A percentile compares a stretch with the other conserved stretches of the same genome.
phyloP scores from a whole-genome alignment of 2,113 vertebrate species.

The Indicator maculatus region DNA sequence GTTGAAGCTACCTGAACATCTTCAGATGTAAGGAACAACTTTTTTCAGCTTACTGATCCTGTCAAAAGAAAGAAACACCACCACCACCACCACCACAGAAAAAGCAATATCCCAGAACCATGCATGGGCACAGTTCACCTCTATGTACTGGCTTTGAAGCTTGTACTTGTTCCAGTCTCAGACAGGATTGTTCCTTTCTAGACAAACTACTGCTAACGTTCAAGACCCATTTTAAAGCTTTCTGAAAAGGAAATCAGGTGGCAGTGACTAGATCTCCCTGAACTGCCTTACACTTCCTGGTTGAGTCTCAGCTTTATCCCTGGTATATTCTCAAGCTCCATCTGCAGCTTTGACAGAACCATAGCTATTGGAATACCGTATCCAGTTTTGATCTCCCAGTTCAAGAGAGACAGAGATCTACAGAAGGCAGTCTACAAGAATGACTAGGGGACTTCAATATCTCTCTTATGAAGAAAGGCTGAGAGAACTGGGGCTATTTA shows the following conservation, averaged over 20 bases:
- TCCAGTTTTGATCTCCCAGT: too few relatives aligned
- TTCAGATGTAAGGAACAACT: background rate
- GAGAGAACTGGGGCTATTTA: too few relatives aligned
- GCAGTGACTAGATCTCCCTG: background rate
- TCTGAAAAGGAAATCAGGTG: accelerated
- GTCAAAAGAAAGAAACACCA: background rate
- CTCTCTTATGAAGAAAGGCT: too few relatives aligned
- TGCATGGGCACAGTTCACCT: background rate
- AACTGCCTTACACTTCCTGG: background rate
- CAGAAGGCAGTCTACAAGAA: too few relatives aligned
- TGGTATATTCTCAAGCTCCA: background rate
- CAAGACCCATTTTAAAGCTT: background rate
- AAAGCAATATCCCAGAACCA: accelerated
- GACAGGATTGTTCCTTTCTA: background rate
- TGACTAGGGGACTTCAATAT: too few relatives aligned
- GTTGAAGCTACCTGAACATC: background rate
- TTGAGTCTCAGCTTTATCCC: background rate
- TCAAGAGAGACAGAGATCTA: too few relatives aligned
- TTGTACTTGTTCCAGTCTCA: background rate
- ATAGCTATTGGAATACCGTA: too few relatives aligned
- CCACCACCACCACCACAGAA: background rate
- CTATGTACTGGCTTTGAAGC: background rate
- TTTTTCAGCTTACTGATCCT: background rate
- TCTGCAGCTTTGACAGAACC: background rate
- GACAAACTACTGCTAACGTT: background rate